Percentiles rank a stretch among this genome's conserved stretches.
These are phyloP conservation scores for Rhodeus uyekii DNA, from an alignment of 2,797 vertebrate species.

Conservation along the genomic window DNA sequence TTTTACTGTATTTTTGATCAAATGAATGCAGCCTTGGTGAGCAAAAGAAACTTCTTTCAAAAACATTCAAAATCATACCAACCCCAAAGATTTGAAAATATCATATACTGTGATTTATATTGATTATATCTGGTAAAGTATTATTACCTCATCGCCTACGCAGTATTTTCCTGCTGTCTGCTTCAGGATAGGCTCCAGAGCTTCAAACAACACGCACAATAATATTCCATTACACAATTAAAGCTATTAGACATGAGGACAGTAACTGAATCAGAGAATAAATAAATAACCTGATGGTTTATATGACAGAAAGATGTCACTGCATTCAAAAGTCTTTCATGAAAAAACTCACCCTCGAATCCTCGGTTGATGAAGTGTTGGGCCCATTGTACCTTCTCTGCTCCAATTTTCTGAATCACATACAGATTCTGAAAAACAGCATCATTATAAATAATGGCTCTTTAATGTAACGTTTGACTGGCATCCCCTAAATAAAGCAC, in stretches of 20 bases:
- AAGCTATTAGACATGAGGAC: not conserved
- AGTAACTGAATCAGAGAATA: not conserved
- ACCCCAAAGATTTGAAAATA: not conserved
- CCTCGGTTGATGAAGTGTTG: slow-evolving; percentile 85
- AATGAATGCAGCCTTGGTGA: not conserved
- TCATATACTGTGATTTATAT: not conserved
- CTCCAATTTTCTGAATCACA: slow-evolving; percentile 84
- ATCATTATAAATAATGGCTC: not conserved
- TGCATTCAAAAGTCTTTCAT: not conserved
- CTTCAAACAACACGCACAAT: slow-evolving; percentile 67
- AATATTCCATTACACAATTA: not conserved
- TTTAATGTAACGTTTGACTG: not conserved
- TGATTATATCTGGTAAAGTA: not conserved
- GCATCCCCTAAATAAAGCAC: not conserved
- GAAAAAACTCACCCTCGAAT: slow-evolving; percentile 81
- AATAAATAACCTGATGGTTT: not conserved
- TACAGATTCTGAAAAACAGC: slow-evolving; percentile 80
- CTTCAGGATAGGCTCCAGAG: slow-evolving; percentile 88
- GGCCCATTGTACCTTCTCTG: slow-evolving; percentile 85
- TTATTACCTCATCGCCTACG: slow-evolving; percentile 88
- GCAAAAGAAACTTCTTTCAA: not conserved
- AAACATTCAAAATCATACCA: not conserved
- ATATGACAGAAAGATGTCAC: not conserved
- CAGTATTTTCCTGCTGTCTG: slow-evolving; percentile 87
- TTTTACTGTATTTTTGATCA: not conserved